Evolutionary conservation across 2,888 invertebrate genomes (phyloP).

Genomic region (Parapristionchus giblindavisi): DNA sequence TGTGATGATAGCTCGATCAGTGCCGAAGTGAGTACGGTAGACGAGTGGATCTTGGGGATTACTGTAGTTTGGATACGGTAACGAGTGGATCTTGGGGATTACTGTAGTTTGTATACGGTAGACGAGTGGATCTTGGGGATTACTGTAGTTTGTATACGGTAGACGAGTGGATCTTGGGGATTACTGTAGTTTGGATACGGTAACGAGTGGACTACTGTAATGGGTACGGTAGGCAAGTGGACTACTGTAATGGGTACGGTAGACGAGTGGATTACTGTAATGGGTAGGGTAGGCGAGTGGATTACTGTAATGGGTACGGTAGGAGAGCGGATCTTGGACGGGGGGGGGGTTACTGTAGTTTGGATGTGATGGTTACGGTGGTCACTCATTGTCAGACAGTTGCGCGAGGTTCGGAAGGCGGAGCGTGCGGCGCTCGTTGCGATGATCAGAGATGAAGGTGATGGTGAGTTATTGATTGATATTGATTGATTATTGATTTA

Average conservation of each 20-base stretch:
- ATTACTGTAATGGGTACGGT: conserved; percentile 3
- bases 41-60: neutral
- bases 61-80: neutral
- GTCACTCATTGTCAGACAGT: conserved; percentile 40
- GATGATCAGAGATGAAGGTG: conserved; percentile 46
- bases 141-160: neutral
- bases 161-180: neutral
- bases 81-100: neutral
- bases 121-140: neutral
- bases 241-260: neutral
- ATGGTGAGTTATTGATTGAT: conserved; percentile 42
- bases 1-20: conserved; percentile 78
- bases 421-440: conserved; percentile 45
- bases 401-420: conserved; percentile 43
- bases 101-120: neutral
- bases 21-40: conserved; percentile 71
- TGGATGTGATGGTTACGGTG: neutral
- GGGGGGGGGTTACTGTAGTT: neutral
- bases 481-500: no score
- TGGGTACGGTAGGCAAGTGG: neutral
- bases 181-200: neutral
- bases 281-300: neutral
- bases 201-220: neutral
- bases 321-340: neutral
- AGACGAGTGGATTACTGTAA: neutral